Evolutionary conservation across 2,888 invertebrate species (phyloP).

Genomic region (Adelognathus sp.): DNA sequence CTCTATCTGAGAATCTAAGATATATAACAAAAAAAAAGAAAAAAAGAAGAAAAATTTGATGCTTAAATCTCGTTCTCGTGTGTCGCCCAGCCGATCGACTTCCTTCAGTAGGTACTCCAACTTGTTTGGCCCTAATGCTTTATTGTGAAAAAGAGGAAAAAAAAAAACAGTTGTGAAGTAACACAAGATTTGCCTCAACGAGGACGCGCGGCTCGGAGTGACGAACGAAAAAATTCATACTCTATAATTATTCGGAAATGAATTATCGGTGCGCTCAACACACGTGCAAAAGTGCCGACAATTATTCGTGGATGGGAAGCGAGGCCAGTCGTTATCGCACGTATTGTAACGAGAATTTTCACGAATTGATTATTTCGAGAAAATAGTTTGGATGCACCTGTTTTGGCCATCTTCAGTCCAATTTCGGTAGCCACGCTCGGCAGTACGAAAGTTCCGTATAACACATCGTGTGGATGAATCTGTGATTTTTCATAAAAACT

Average conservation of each 20-base stretch:
- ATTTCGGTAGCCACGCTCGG: too few species aligned
- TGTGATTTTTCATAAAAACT: too few species aligned
- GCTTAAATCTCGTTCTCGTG: not conserved
- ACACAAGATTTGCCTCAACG: conserved; percentile 19
- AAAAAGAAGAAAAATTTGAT: too few species aligned
- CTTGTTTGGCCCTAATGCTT: not conserved
- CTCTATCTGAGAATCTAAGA: conserved; percentile 68
- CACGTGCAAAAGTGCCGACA: not conserved
- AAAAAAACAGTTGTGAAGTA: conserved; percentile 42
- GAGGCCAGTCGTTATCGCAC: too few species aligned
- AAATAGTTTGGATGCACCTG: too few species aligned
- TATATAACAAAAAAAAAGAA: too few species aligned
- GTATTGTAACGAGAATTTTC: too few species aligned
- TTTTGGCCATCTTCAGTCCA: too few species aligned
- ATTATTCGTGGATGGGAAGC: not conserved
- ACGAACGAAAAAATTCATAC: not conserved
- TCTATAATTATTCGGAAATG: not conserved
- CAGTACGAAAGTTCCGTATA: too few species aligned
- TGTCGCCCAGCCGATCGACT: not conserved
- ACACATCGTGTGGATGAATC: too few species aligned
- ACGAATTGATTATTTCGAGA: too few species aligned
- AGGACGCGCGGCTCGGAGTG: not conserved
- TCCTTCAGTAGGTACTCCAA: not conserved
- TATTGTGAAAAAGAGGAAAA: conserved; percentile 23
- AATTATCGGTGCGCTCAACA: not conserved